phyloP scores from a whole-genome alignment of 1,140 invertebrate species.

The Cyclargus thomasi region DNA sequence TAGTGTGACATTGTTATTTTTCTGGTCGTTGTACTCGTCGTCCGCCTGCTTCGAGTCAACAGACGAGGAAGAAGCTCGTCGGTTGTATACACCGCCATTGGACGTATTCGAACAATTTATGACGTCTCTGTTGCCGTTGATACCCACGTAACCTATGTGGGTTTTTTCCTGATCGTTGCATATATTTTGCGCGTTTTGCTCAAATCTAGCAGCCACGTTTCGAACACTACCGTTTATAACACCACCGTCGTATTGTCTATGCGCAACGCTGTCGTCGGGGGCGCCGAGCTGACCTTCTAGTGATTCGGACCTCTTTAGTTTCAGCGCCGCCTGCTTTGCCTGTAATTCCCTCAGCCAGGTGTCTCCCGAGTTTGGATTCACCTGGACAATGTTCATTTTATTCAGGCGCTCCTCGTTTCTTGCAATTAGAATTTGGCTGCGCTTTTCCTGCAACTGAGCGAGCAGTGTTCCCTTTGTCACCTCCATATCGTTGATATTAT shows the following conservation, averaged over 20 bases:
- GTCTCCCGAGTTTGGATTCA: constrained; percentile 70
- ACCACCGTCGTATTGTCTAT: constrained; percentile 38
- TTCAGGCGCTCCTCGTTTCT: constrained; percentile 61
- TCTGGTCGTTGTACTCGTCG: constrained; percentile 60
- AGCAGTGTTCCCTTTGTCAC: constrained; percentile 76
- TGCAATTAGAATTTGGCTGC: constrained; percentile 83
- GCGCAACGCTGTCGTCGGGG: constrained; percentile 32
- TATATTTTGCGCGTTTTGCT: constrained; percentile 75
- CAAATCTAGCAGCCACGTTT: constrained; percentile 89
- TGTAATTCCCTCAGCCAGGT: constrained; percentile 87
- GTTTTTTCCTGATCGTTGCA: constrained; percentile 46
- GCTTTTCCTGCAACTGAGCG: constrained; percentile 84
- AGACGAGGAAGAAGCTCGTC: constrained; percentile 64
- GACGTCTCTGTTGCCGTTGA: constrained; percentile 58
- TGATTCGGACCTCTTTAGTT: constrained; percentile 74
- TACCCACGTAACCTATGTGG: constrained; percentile 53
- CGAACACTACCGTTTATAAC: constrained; percentile 77
- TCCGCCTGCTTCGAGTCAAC: constrained; percentile 67
- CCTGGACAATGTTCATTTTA: constrained; percentile 49
- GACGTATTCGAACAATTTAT: constrained; percentile 64
- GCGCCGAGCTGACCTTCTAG: constrained; percentile 52
- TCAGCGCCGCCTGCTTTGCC: constrained; percentile 83
- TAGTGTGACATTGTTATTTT: constrained; percentile 35
- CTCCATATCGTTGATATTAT: constrained; percentile 49
- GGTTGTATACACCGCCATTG: constrained; percentile 45